Conservation (phyloP, 2,113 vertebrate genomes). For the Charadrius vociferus region DNA sequence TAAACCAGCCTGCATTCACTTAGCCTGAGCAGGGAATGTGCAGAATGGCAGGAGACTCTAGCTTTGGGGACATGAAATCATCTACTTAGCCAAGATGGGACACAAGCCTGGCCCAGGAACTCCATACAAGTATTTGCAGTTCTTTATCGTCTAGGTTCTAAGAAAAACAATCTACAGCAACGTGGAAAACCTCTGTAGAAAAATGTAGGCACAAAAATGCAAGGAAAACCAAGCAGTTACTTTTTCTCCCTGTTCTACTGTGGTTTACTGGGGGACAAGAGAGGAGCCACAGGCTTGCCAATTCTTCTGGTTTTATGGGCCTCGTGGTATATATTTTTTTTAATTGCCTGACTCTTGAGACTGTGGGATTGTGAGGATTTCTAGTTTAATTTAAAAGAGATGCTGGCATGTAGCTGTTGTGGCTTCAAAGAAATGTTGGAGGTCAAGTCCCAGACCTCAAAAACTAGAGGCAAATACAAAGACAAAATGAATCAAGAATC, state of each 20-base stretch:
- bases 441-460: constrained; percentile 1
- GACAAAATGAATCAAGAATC: background rate
- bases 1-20: background rate
- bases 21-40: background rate
- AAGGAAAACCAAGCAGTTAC: background rate
- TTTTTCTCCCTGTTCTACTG: background rate
- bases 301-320: background rate
- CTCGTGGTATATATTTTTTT: background rate
- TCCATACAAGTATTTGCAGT: background rate
- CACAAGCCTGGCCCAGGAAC: background rate
- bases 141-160: background rate
- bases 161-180: background rate
- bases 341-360: constrained; percentile 17
- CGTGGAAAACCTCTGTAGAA: background rate
- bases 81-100: background rate
- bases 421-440: constrained; percentile 11
- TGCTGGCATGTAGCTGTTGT: background rate
- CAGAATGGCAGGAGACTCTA: background rate
- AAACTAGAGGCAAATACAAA: background rate
- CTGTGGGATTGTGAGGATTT: constrained; percentile 3
- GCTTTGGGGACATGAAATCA: background rate
- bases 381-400: constrained; percentile 4
- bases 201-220: background rate
- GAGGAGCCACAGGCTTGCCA: background rate
- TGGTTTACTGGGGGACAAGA: background rate